phyloP scores from a whole-genome alignment of 2,113 vertebrate genomes.

The Oncorhynchus nerka region DNA sequence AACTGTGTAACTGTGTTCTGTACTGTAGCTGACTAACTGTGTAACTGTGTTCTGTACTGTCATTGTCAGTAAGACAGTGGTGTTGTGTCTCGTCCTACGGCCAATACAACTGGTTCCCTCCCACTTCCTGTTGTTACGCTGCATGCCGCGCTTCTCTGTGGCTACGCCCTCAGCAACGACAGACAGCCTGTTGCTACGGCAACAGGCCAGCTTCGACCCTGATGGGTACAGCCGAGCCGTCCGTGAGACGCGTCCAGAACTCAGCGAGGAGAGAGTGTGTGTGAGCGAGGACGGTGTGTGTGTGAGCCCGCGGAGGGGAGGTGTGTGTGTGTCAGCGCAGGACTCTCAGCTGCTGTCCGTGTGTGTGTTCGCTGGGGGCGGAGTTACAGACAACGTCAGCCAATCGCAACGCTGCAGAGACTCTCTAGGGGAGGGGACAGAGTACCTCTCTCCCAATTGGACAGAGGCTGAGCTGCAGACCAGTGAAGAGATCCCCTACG shows the following conservation, averaged over 20 bases:
- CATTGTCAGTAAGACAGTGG: conserved; percentile 97
- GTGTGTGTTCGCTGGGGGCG: conserved; percentile 72
- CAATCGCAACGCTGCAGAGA: conserved; percentile 73
- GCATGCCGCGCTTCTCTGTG: conserved; percentile 91
- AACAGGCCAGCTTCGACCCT: conserved; percentile 81
- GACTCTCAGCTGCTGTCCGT: conserved; percentile 78
- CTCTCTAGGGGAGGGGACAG: conserved; percentile 63
- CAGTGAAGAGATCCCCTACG: conserved; percentile 90
- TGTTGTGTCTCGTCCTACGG: conserved; percentile 90
- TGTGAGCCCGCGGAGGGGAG: conserved; percentile 82
- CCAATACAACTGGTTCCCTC: conserved; percentile 85
- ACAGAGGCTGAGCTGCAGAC: conserved; percentile 77
- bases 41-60: too few species aligned
- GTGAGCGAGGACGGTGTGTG: conserved; percentile 43
- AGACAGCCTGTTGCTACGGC: conserved; percentile 84
- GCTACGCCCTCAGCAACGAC: conserved; percentile 88
- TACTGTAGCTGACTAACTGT: too few species aligned
- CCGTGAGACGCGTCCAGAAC: conserved; percentile 85
- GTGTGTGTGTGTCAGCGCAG: conserved; percentile 79
- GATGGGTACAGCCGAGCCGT: conserved; percentile 93
- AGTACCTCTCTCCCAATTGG: conserved; percentile 92
- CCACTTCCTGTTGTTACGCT: conserved; percentile 90
- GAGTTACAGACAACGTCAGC: conserved; percentile 49
- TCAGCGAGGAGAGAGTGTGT: conserved; percentile 45
- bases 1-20: too few species aligned